These are phyloP conservation scores for Balaeniceps rex DNA, from an alignment of 2,113 vertebrate genomes.

Conservation along the genomic window DNA sequence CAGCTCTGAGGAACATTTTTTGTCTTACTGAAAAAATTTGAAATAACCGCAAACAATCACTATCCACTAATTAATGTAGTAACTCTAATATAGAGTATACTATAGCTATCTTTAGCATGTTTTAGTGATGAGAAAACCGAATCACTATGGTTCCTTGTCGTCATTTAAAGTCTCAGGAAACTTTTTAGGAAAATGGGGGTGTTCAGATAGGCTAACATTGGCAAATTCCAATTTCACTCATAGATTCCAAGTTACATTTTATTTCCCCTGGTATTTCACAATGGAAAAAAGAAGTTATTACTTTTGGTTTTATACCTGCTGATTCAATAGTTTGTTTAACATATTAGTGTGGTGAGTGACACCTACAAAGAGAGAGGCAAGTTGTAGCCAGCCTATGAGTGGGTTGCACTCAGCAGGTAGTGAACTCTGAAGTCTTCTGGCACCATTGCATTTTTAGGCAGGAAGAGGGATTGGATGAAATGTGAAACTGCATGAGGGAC, in stretches of 20 bases:
- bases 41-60: background rate
- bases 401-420: background rate
- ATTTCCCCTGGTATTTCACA: background rate
- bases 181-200: background rate
- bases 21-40: background rate
- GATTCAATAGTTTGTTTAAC: background rate
- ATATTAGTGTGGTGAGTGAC: background rate
- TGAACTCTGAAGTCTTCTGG: background rate
- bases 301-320: background rate
- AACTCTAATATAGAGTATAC: background rate
- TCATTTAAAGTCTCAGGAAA: background rate
- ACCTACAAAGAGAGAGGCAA: background rate
- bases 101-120: background rate
- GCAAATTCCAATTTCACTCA: background rate
- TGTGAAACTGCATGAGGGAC: background rate
- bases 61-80: background rate
- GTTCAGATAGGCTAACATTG: background rate
- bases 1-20: background rate
- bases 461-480: background rate
- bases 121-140: background rate
- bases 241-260: background rate
- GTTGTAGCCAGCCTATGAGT: background rate
- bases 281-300: background rate
- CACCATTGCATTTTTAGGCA: background rate
- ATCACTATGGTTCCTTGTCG: accelerated